These are phyloP conservation scores for Luperina testacea DNA, from an alignment of 2,888 invertebrate genomes.

Conservation along the genomic window DNA sequence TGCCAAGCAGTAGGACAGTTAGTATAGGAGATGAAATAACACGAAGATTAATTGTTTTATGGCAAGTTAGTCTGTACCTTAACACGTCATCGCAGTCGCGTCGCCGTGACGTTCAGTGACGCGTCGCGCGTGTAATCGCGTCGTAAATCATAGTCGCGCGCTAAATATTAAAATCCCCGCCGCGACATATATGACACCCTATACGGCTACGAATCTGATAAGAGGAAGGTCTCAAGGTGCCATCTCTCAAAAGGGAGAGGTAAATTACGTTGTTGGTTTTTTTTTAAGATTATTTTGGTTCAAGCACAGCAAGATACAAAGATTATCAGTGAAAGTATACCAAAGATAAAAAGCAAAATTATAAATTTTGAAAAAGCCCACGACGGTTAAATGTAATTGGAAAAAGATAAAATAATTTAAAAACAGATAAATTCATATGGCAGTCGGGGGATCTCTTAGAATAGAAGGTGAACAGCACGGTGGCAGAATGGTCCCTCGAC, in stretches of 20 bases:
- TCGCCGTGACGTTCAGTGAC: constrained; percentile 30
- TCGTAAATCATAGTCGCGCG: constrained; percentile 69
- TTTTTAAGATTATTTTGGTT: background rate
- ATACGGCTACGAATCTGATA: constrained; percentile 8
- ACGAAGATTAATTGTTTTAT: background rate
- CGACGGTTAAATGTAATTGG: no score
- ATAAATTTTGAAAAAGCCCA: no score
- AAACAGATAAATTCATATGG: no score
- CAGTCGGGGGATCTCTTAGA: no score
- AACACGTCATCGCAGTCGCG: constrained; percentile 6
- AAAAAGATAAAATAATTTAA: no score
- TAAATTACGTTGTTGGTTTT: background rate
- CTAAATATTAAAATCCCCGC: constrained; percentile 60
- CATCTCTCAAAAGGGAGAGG: background rate
- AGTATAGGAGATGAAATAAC: background rate
- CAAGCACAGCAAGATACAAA: background rate
- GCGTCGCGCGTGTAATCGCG: constrained; percentile 67
- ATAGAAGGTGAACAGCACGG: no score
- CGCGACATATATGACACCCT: constrained; percentile 30
- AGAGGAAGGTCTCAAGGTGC: constrained; percentile 8
- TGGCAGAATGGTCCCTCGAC: no score
- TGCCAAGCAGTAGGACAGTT: background rate
- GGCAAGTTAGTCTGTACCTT: background rate
- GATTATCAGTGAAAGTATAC: background rate
- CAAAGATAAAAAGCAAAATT: background rate